phyloP scores from a whole-genome alignment of 2,888 invertebrate species.

The Gastracanthus pulcherrimus region DNA sequence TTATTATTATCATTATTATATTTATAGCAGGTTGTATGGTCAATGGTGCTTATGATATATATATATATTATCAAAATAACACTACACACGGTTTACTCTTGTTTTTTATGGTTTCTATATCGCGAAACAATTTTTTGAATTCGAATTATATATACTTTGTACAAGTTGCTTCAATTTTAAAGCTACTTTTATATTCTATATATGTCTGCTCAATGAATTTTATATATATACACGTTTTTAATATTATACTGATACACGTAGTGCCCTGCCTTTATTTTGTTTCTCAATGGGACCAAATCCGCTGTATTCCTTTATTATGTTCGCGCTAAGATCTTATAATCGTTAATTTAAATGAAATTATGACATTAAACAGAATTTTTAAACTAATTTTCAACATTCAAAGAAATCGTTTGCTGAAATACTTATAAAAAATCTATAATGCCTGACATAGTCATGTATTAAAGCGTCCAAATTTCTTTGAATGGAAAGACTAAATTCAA shows the following conservation, averaged over 20 bases:
- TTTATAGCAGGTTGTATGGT: slow-evolving; percentile 56
- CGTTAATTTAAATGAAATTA: neutral
- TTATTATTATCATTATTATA: no score
- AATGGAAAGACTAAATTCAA: neutral
- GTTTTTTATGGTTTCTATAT: neutral
- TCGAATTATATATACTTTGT: slow-evolving; percentile 27
- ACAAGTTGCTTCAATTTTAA: slow-evolving; percentile 16
- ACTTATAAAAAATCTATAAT: neutral
- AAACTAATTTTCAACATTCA: neutral
- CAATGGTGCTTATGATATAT: slow-evolving; percentile 55
- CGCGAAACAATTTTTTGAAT: slow-evolving; percentile 17
- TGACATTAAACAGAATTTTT: neutral
- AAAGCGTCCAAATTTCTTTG: neutral
- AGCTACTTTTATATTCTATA: slow-evolving; percentile 5
- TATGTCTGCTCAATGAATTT: slow-evolving; percentile 13
- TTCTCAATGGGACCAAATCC: neutral
- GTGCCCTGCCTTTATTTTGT: slow-evolving; percentile 17
- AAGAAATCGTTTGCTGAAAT: neutral
- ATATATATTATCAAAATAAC: slow-evolving; percentile 43
- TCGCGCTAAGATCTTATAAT: neutral
- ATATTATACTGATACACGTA: slow-evolving; percentile 13
- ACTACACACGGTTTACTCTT: slow-evolving; percentile 21
- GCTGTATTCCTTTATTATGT: neutral
- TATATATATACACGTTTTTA: slow-evolving; percentile 22
- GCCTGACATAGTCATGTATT: no score